phyloP scores from a whole-genome alignment of 1,140 invertebrate genomes.

The Aphelenchoides avenae region DNA sequence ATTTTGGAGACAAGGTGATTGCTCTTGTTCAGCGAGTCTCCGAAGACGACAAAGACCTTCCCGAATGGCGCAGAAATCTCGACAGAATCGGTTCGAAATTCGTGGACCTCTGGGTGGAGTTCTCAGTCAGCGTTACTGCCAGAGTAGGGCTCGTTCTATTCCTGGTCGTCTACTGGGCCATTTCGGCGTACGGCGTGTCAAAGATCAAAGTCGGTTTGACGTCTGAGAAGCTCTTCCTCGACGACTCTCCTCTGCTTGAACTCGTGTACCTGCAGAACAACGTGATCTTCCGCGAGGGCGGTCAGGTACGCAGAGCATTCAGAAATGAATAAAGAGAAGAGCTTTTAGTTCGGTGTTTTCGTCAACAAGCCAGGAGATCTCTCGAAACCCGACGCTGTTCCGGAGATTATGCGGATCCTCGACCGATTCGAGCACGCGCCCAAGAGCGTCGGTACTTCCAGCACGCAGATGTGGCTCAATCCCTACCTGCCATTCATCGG shows the following conservation, averaged over 20 bases:
- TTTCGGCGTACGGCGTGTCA: constrained; percentile 47
- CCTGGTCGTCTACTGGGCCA: constrained; percentile 49
- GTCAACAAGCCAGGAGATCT: constrained; percentile 57
- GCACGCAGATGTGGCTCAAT: constrained; percentile 57
- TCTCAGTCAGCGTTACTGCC: constrained; percentile 40
- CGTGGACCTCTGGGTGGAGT: constrained; percentile 51
- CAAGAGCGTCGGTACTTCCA: constrained; percentile 51
- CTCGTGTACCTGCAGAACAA: constrained; percentile 50
- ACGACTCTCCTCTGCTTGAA: constrained; percentile 56
- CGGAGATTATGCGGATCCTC: constrained; percentile 54
- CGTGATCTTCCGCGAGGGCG: constrained; percentile 57
- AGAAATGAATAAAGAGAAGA: constrained; percentile 4
- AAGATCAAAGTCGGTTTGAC: constrained; percentile 47
- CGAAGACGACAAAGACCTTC: not conserved
- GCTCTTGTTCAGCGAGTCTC: not conserved
- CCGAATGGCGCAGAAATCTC: constrained; percentile 4
- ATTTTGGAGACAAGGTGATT: not conserved
- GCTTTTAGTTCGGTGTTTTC: constrained; percentile 49
- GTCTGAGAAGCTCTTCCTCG: constrained; percentile 57
- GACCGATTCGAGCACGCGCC: constrained; percentile 47
- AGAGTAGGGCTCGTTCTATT: constrained; percentile 36
- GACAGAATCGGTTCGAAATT: constrained; percentile 23
- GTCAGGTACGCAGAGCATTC: constrained; percentile 36
- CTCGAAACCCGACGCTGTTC: constrained; percentile 41
- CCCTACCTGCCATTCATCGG: constrained; percentile 56